Conservation (phyloP, 2,888 invertebrate genomes). For the Protodeltote pygarga region DNA sequence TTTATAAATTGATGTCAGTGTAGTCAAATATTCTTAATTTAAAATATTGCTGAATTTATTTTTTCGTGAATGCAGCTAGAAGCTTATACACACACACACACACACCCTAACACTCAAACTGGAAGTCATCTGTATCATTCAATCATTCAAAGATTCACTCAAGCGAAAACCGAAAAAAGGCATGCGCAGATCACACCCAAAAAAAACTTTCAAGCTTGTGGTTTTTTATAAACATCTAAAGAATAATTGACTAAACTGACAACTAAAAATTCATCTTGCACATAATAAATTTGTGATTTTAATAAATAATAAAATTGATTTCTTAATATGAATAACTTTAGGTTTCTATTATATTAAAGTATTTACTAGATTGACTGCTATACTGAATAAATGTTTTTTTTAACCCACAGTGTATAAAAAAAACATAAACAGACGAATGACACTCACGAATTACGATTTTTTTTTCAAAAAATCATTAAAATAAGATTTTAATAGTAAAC, state of each 20-base stretch:
- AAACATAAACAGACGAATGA: not conserved
- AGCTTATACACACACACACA: too few relatives aligned
- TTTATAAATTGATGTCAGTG: not conserved
- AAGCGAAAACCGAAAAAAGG: too few relatives aligned
- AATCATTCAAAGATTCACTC: too few relatives aligned
- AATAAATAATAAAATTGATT: constrained; percentile 8
- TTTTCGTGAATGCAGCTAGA: too few relatives aligned
- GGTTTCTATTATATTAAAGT: constrained; percentile 14
- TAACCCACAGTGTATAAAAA: not conserved
- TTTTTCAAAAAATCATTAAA: too few relatives aligned
- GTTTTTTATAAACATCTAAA: too few relatives aligned
- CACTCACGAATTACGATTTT: not conserved
- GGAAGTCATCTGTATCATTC: too few relatives aligned
- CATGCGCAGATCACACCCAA: too few relatives aligned
- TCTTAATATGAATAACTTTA: constrained; percentile 13
- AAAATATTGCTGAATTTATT: not conserved
- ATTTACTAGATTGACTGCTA: constrained; percentile 23
- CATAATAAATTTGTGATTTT: constrained; percentile 4
- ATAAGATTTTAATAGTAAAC: too few relatives aligned
- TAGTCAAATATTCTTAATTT: constrained; percentile 2
- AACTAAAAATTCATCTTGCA: not conserved
- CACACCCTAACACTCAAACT: too few relatives aligned
- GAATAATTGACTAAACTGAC: constrained; percentile 9
- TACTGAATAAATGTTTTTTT: not conserved
- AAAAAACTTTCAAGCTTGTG: too few relatives aligned